Percentiles rank a stretch among this genome's conserved stretches.
Conservation (phyloP, 2,797 vertebrate species). For the Discoglossus pictus region DNA sequence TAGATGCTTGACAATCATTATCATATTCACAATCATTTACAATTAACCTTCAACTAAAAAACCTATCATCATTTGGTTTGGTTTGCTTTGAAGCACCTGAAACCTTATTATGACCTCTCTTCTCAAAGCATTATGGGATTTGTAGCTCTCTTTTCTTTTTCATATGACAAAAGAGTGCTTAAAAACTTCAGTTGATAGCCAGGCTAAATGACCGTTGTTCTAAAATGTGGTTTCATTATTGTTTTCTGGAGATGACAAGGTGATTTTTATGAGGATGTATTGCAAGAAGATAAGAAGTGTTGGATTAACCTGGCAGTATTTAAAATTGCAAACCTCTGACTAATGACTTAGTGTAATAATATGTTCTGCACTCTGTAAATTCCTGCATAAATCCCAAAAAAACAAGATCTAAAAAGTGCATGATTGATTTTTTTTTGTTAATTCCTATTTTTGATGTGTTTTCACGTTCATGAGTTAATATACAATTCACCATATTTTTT, state of each 20-base stretch:
- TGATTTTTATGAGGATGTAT: conserved; percentile 1
- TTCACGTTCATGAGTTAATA: too few species aligned
- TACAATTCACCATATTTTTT: too few species aligned
- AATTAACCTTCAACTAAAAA: conserved; percentile 27
- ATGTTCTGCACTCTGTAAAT: too few species aligned
- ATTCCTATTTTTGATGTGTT: too few species aligned
- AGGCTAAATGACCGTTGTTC: conserved; percentile 8
- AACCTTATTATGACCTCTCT: conserved; percentile 22
- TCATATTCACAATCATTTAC: conserved; percentile 11
- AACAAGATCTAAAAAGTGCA: too few species aligned
- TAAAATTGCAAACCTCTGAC: too few species aligned
- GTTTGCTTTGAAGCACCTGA: conserved; percentile 30
- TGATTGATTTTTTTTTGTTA: too few species aligned
- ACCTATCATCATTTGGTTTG: conserved; percentile 27
- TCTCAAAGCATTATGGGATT: conserved; percentile 42
- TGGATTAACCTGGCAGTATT: too few species aligned
- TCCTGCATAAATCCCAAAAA: too few species aligned
- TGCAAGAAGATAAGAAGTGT: neutral
- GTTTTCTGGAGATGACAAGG: neutral
- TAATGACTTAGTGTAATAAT: too few species aligned
- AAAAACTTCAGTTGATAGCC: conserved; percentile 5
- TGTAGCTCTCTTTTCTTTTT: conserved; percentile 15
- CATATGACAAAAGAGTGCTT: conserved; percentile 28
- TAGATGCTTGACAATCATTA: conserved; percentile 24
- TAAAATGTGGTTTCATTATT: neutral